Conservation (phyloP, 2,113 vertebrate genomes). For the Pangasianodon hypophthalmus region DNA sequence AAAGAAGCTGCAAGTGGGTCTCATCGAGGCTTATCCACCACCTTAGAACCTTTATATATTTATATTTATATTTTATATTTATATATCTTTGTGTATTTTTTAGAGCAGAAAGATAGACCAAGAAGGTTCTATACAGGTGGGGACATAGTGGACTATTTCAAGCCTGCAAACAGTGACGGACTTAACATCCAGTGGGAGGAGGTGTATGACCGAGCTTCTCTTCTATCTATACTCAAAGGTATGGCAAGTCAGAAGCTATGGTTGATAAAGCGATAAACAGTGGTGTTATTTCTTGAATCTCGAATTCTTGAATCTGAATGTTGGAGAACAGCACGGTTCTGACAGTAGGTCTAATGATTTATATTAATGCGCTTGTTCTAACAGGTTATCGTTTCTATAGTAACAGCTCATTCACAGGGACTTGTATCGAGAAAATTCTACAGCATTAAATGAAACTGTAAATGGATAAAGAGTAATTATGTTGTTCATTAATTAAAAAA, state of each 20-base stretch:
- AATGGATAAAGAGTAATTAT: neutral
- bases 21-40: neutral
- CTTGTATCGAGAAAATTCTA: neutral
- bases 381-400: neutral
- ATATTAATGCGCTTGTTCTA: neutral
- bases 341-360: neutral
- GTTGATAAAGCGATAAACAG: neutral
- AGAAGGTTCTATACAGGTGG: slow-evolving; percentile 76
- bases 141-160: slow-evolving; percentile 75
- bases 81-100: neutral
- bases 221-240: slow-evolving; percentile 70
- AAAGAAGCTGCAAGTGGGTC: slow-evolving; percentile 75
- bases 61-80: neutral
- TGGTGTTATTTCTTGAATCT: neutral
- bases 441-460: neutral
- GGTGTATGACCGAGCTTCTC: slow-evolving; percentile 56
- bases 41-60: neutral
- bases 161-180: slow-evolving; percentile 56
- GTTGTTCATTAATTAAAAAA: neutral
- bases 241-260: neutral
- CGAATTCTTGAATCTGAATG: no score
- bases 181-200: slow-evolving; percentile 68
- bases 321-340: neutral
- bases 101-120: slow-evolving; percentile 60
- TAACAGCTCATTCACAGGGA: neutral